Base-by-base conservation (phyloP, 37 sponge, comb jelly and placozoan species). In the Aphrocallistes beatrix region DNA sequence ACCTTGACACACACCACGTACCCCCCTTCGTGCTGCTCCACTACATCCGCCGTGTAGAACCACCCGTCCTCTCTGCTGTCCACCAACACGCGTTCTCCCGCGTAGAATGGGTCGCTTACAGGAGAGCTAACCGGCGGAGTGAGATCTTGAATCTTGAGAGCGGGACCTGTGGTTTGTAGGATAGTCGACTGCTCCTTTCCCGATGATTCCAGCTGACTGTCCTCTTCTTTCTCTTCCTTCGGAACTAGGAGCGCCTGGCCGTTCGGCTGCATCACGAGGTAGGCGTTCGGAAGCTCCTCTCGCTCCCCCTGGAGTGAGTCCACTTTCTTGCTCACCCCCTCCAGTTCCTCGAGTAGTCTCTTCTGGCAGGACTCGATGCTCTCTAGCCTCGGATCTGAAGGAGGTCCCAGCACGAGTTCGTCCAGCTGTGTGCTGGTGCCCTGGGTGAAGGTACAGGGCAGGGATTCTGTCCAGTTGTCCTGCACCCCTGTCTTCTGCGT, bases 401-500 rank as follows among this genome's bases (percentile, higher is more conserved):
- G 6, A 13, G 75, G 75, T 19, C 3, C 8, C 75, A 60, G 34
- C 34, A 3, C 6, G 34, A 21, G 34, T 6, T 60, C 75, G 34
- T 60, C 75, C 34, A 60, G 34, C 75, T 60, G 75, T 6, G 75
- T 60, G 34, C 75, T 60, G 75, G 75, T 60, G 34, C 75, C 75
- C 75, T 60, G 75, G 17, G 75, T 19, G 75, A 32, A 60, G 34
- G 75, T 60, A 13, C 28, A 13, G 34, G 75, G 75, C 32, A 60
- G 75, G 34, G 75, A 60, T 30, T 60, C 75, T 6, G 75, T 60
- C 75, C 75, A 60, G 6, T 60, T 60, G 75, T 60, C 75, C 25
- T 60, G 75, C 75, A 60, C n/a, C 21, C 75, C 75, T 13, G 75
- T 60, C 25, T 3, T 30, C 75, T 60, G 75, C 25, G n/a, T 30